phyloP scores from a whole-genome alignment of 2,888 invertebrate genomes.

The Timandra comae region DNA sequence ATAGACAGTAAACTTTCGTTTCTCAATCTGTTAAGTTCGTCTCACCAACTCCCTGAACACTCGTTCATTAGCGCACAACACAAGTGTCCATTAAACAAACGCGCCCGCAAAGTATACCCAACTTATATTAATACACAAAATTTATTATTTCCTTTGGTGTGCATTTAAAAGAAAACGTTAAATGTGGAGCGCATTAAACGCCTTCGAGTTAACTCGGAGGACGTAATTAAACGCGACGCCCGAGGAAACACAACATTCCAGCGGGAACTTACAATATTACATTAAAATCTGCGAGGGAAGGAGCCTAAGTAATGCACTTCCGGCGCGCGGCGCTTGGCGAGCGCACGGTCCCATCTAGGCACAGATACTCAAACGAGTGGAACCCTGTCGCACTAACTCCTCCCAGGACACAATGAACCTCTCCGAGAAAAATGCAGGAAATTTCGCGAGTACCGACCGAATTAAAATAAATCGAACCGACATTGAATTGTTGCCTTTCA shows the following conservation, averaged over 20 bases:
- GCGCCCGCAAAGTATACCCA: not conserved
- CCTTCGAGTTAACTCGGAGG: constrained; percentile 12
- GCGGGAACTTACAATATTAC: constrained; percentile 35
- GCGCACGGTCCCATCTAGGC: constrained; percentile 25
- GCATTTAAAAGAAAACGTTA: constrained; percentile 26
- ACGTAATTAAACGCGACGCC: constrained; percentile 33
- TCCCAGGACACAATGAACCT: constrained; percentile 29
- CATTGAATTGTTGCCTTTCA: constrained; percentile 38
- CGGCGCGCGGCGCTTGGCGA: constrained; percentile 22
- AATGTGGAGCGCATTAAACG: constrained; percentile 29
- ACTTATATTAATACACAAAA: constrained; percentile 18
- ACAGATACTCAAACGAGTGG: constrained; percentile 11
- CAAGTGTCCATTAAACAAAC: no score
- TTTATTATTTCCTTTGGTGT: constrained; percentile 22
- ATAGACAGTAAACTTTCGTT: no score
- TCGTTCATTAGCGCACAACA: no score
- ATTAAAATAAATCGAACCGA: constrained; percentile 47
- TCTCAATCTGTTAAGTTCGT: no score
- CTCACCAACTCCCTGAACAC: no score
- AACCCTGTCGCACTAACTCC: constrained; percentile 18
- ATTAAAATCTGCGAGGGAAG: constrained; percentile 39
- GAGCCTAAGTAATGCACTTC: constrained; percentile 44
- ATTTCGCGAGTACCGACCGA: constrained; percentile 27
- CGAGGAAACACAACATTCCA: constrained; percentile 35
- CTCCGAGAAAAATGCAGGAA: constrained; percentile 34